Conservation (phyloP, 2,888 invertebrate genomes). For the Ligdia adustata region DNA sequence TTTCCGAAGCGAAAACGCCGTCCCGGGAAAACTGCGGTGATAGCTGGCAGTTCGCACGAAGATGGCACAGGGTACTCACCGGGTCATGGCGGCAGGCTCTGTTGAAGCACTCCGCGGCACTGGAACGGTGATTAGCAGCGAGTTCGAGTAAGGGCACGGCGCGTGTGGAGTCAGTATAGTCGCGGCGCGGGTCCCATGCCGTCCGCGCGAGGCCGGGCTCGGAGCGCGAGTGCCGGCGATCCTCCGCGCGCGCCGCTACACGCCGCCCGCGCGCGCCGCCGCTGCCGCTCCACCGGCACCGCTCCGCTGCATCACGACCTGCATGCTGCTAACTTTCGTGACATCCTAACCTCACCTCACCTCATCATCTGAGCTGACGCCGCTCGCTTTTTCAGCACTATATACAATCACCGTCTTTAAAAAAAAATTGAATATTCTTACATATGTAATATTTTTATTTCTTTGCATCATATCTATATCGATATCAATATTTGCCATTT, state of each 20-base stretch:
- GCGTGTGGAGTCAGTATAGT: constrained; percentile 45
- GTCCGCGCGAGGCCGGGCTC: constrained; percentile 65
- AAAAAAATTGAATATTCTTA: too few species aligned
- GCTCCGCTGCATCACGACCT: constrained; percentile 28
- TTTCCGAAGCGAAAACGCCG: constrained; percentile 55
- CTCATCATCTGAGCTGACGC: constrained; percentile 14
- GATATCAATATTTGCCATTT: too few species aligned
- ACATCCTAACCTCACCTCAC: constrained; percentile 32
- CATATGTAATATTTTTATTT: too few species aligned
- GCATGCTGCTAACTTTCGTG: constrained; percentile 23
- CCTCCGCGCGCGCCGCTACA: constrained; percentile 34
- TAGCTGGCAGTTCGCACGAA: background rate
- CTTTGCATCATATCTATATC: too few species aligned
- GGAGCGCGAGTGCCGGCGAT: constrained; percentile 63
- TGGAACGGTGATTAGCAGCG: constrained; percentile 37
- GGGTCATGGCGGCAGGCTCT: constrained; percentile 42
- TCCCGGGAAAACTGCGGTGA: constrained; percentile 38
- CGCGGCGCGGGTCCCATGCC: constrained; percentile 60
- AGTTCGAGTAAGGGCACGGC: constrained; percentile 59
- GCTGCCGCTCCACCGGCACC: constrained; percentile 22
- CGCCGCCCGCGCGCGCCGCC: constrained; percentile 31
- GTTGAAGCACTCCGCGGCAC: constrained; percentile 34
- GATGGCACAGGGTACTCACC: constrained; percentile 46
- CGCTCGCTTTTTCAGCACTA: too few species aligned
- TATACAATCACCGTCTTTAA: too few species aligned